These are phyloP conservation scores for Pterois miles DNA, from an alignment of 2,797 vertebrate genomes.

Conservation along the genomic window DNA sequence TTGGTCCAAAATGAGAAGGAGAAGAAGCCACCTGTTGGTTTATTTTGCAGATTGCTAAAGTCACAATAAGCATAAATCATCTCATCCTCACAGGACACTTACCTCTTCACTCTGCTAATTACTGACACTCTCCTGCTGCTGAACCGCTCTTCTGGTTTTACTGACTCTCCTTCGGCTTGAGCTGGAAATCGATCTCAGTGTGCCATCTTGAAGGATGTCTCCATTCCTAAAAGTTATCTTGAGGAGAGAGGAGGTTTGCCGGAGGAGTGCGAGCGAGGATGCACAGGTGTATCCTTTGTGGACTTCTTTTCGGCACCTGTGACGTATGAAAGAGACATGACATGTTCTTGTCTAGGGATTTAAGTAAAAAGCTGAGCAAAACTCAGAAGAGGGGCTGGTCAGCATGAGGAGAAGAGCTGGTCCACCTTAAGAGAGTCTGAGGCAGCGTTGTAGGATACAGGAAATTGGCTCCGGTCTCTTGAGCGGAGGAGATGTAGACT, in stretches of 20 bases:
- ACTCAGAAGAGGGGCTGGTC: too few species aligned
- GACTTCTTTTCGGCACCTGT: background rate
- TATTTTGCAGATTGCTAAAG: too few species aligned
- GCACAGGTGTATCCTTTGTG: background rate
- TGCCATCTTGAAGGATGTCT: background rate
- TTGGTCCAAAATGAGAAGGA: too few species aligned
- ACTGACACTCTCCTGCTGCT: too few species aligned
- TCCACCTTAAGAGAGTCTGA: too few species aligned
- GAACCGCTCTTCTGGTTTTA: background rate
- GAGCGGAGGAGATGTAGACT: too few species aligned
- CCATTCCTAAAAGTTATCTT: background rate
- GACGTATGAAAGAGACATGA: background rate
- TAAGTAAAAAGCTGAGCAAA: too few species aligned
- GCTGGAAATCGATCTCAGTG: background rate
- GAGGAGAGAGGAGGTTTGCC: background rate
- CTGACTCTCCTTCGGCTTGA: background rate
- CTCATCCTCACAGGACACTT: background rate
- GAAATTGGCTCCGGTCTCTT: too few species aligned
- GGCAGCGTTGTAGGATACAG: too few species aligned
- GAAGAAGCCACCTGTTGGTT: too few species aligned
- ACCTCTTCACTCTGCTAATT: background rate
- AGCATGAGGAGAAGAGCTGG: too few species aligned
- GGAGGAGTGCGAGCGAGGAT: background rate
- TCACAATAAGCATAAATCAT: background rate
- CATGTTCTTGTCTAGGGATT: too few species aligned